Base-by-base conservation (phyloP, 2,113 vertebrate species). In the Sinosuthora webbiana region DNA sequence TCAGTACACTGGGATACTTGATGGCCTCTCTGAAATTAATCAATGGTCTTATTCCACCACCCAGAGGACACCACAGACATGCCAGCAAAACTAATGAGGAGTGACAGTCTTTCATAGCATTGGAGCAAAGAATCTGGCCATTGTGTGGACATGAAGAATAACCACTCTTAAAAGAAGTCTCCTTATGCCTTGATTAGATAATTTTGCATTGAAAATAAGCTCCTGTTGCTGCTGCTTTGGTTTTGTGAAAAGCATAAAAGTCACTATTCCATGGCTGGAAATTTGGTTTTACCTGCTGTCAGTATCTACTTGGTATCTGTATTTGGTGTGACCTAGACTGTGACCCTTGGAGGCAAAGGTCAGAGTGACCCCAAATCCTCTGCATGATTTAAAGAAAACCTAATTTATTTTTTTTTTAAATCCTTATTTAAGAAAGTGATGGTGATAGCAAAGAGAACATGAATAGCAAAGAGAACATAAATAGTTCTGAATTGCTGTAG, bases 51-150 rank as follows among this genome's bases (percentile, higher is more conserved):
- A 82, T 71, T 89, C 69, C n/a, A 89, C 73, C 74, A 91, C 74
- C 62, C 74, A 87, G 84, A 93, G 78, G 81, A 87, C n/a, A 85
- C 23, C 63, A 79, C 42, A 93, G 70, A 96, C 73, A 69, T 45
- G 10, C 49, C n/a, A 76, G 20, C 31, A 82, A 76, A 82, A 62
- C 16, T 85, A 79, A 78, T 37, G 45, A 65, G 27, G 60, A 69
- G 7, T 75, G 35, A 24, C 15, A 60, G 6, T 71, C 9, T 82
- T 18, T 57, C 64, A 50, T 16, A 18, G 6, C 23, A 35, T 49
- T 75, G 37, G 25, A 75, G 8, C 13, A 37, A 60, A 89, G 31
- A 65, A 64, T 41, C 45, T 25, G 75, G 28, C 28, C n/a, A 24
- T 62, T 91, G 25, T 5, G 2, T 39, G 31, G 28, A 64, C 6